Evolutionary conservation across 2,888 invertebrate genomes (phyloP).

Genomic region (Plagiodera versicolora): DNA sequence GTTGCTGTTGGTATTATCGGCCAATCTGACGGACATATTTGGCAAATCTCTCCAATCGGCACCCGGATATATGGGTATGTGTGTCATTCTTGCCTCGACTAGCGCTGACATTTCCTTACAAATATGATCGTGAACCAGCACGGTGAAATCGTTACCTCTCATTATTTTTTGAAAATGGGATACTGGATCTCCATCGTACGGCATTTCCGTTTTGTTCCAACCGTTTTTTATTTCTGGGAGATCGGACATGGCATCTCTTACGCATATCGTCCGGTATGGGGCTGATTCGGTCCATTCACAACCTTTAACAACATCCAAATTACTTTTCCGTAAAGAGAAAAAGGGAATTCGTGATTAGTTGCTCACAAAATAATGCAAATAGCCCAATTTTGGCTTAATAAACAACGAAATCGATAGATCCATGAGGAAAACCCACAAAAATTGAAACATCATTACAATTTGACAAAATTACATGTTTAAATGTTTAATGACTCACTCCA

Average conservation of each 20-base stretch:
- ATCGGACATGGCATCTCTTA: conserved; percentile 83
- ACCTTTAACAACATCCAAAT: too few species aligned
- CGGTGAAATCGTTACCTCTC: conserved; percentile 53
- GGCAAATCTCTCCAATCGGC: conserved; percentile 88
- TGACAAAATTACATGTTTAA: too few species aligned
- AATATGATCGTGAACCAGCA: conserved; percentile 68
- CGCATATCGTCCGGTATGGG: conserved; percentile 74
- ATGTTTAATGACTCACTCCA: too few species aligned
- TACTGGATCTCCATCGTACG: conserved; percentile 70
- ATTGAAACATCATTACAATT: too few species aligned
- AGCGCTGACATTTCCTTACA: conserved; percentile 83
- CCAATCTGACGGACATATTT: conserved; percentile 69
- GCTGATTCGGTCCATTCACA: conserved; percentile 69
- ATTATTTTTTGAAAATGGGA: conserved; percentile 77
- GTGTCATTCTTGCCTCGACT: conserved; percentile 74
- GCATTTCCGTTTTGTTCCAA: conserved; percentile 67
- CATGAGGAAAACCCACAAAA: too few species aligned
- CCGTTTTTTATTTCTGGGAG: conserved; percentile 76
- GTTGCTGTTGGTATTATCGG: conserved; percentile 69
- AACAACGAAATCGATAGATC: too few species aligned
- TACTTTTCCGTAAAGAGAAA: too few species aligned
- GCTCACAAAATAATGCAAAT: too few species aligned
- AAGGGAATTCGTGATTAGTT: too few species aligned
- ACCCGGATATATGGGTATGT: conserved; percentile 73
- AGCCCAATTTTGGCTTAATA: too few species aligned